Percentiles rank a stretch among this genome's conserved stretches.
These are phyloP conservation scores for Nibea coibor DNA, from an alignment of 2,113 vertebrate genomes.

Conservation along the genomic window DNA sequence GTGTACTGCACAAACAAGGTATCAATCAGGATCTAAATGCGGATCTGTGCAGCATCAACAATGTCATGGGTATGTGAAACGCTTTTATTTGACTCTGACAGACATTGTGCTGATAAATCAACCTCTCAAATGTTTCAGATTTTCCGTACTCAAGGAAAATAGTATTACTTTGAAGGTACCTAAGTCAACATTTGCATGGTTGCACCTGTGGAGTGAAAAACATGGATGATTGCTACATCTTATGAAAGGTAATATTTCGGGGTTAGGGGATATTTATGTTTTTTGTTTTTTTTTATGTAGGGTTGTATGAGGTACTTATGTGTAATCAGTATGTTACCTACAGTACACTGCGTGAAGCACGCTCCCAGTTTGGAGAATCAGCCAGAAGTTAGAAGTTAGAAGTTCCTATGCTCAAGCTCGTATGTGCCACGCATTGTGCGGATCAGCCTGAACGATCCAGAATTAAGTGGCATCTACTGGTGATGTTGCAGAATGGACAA, in stretches of 20 bases:
- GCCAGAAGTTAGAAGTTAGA: no score
- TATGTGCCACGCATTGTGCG: no score
- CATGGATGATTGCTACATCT: not conserved
- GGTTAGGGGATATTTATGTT: not conserved
- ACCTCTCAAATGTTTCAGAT: slow-evolving; percentile 7
- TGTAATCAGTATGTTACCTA: no score
- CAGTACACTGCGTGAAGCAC: no score
- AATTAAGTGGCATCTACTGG: no score
- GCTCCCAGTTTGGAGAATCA: no score
- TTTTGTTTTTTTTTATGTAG: no score
- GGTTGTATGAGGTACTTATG: no score
- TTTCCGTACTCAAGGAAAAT: not conserved
- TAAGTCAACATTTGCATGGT: slow-evolving; percentile 18
- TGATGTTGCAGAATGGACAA: no score
- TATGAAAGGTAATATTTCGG: not conserved
- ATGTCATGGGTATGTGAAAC: slow-evolving; percentile 17
- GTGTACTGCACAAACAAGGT: slow-evolving; percentile 54
- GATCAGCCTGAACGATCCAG: no score
- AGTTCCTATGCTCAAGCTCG: no score
- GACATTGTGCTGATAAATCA: slow-evolving; percentile 12
- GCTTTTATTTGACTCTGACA: slow-evolving; percentile 37
- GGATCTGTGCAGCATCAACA: slow-evolving; percentile 18
- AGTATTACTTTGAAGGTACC: slow-evolving; percentile 19
- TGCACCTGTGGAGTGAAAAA: slow-evolving; percentile 28
- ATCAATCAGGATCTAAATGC: slow-evolving; percentile 54